These are phyloP conservation scores for Drosophila parabipectinata DNA, from an alignment of 1,140 invertebrate genomes.

Conservation along the genomic window DNA sequence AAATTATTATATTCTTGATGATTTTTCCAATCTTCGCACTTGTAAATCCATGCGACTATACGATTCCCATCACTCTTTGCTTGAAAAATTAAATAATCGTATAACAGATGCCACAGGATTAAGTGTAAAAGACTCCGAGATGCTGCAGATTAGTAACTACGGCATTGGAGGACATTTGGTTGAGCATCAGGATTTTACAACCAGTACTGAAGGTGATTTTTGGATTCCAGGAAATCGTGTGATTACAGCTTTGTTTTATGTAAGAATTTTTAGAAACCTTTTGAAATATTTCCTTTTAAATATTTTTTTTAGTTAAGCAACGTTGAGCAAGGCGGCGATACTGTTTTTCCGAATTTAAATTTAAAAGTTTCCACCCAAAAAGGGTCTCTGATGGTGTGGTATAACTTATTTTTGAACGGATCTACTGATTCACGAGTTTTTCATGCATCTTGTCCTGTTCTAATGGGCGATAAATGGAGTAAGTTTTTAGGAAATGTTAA, in stretches of 20 bases:
- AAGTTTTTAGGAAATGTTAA: not conserved
- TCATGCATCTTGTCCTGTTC: conserved; percentile 28
- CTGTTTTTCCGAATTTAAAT: conserved; percentile 14
- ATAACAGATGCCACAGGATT: conserved; percentile 13
- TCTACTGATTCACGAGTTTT: conserved; percentile 2
- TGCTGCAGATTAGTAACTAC: conserved; percentile 15
- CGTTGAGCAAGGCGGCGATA: conserved; percentile 28
- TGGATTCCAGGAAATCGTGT: conserved; percentile 18
- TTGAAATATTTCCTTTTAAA: not conserved
- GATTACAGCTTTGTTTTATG: conserved; percentile 18
- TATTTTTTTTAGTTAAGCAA: conserved; percentile 23
- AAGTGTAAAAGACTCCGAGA: conserved; percentile 7
- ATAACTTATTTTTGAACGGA: conserved; percentile 17
- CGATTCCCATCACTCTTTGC: not conserved
- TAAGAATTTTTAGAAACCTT: not conserved
- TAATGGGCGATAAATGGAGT: conserved; percentile 34
- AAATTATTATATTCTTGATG: not conserved
- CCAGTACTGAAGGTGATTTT: not conserved
- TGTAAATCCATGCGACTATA: conserved; percentile 17
- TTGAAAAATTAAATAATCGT: conserved; percentile 19
- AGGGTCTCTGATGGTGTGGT: conserved; percentile 20
- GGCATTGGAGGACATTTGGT: conserved; percentile 21
- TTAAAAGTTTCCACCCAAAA: conserved; percentile 13
- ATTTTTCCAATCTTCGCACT: conserved; percentile 12
- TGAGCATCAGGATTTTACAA: conserved; percentile 8